These are phyloP conservation scores for Typhlomys cinereus DNA, from an alignment of 2,113 vertebrate species.

Conservation along the genomic window DNA sequence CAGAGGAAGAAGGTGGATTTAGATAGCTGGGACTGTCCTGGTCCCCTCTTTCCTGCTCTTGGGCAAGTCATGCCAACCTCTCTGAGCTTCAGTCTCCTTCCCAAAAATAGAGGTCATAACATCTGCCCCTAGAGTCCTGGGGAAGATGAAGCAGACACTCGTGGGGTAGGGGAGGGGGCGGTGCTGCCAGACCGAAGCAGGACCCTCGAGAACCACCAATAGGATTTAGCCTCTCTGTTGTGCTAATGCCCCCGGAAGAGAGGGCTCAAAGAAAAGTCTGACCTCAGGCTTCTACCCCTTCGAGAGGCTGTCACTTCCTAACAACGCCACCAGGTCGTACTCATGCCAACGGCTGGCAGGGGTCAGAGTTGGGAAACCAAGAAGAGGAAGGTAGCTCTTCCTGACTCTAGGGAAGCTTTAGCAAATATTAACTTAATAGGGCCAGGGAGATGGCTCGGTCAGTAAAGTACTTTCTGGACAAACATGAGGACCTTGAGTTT, in stretches of 20 bases:
- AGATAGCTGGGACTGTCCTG: not conserved
- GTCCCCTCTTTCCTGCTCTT: not conserved
- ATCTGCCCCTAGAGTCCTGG: rapidly evolving
- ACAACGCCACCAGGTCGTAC: not conserved
- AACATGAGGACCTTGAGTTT: too few relatives aligned
- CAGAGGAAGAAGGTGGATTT: rapidly evolving
- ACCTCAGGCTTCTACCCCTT: not conserved
- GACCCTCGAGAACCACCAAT: rapidly evolving
- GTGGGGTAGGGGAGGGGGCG: too few relatives aligned
- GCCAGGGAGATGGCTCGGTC: too few relatives aligned
- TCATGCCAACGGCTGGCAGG: not conserved
- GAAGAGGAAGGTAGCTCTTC: slow-evolving; percentile 12
- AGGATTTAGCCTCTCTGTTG: not conserved
- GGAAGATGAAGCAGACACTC: not conserved
- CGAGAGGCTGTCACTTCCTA: not conserved
- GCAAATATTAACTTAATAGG: slow-evolving; percentile 31
- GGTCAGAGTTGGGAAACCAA: not conserved
- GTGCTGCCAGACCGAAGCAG: not conserved
- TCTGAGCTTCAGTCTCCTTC: not conserved
- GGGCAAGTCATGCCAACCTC: not conserved
- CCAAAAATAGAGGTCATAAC: not conserved
- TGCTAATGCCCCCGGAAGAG: not conserved
- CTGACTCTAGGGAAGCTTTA: not conserved
- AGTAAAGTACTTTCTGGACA: too few relatives aligned
- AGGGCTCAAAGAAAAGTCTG: not conserved